phyloP scores from a whole-genome alignment of 1,140 invertebrate genomes.

The Ceratina calcarata region DNA sequence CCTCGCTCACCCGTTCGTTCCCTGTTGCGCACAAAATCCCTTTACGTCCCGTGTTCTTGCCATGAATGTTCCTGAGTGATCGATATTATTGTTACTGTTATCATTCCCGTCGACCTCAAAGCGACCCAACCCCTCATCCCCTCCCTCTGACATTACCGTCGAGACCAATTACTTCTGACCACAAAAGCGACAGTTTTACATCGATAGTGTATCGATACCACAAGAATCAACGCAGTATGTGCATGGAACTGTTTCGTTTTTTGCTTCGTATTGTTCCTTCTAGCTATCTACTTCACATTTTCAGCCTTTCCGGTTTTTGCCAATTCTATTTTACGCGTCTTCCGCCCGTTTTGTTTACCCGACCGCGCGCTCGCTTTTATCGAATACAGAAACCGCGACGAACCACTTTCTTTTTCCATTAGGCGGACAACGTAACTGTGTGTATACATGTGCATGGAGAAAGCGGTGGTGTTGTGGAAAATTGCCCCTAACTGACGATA shows the following conservation, averaged over 20 bases:
- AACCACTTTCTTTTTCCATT: constrained; percentile 45
- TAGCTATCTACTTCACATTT: neutral
- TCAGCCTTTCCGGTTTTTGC: neutral
- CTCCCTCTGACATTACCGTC: constrained; percentile 31
- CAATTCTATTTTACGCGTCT: neutral
- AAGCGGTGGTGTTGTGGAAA: constrained; percentile 25
- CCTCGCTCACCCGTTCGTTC: neutral
- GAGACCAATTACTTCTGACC: constrained; percentile 50
- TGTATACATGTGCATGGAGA: no score
- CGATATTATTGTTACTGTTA: constrained; percentile 56
- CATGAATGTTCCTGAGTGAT: constrained; percentile 11
- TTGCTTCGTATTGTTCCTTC: constrained; percentile 16
- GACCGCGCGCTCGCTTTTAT: constrained; percentile 26
- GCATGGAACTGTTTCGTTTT: constrained; percentile 12
- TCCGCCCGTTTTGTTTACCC: neutral
- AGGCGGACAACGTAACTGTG: neutral
- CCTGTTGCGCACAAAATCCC: constrained; percentile 27
- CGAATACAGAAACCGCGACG: constrained; percentile 47
- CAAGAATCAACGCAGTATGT: constrained; percentile 40
- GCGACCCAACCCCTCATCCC: constrained; percentile 41
- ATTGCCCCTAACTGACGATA: constrained; percentile 32
- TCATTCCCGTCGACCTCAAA: constrained; percentile 35
- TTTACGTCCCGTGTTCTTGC: neutral
- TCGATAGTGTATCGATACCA: constrained; percentile 13
- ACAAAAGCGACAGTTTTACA: constrained; percentile 44